phyloP scores from a whole-genome alignment of 1,140 invertebrate genomes.

The Drosophila subobscura region DNA sequence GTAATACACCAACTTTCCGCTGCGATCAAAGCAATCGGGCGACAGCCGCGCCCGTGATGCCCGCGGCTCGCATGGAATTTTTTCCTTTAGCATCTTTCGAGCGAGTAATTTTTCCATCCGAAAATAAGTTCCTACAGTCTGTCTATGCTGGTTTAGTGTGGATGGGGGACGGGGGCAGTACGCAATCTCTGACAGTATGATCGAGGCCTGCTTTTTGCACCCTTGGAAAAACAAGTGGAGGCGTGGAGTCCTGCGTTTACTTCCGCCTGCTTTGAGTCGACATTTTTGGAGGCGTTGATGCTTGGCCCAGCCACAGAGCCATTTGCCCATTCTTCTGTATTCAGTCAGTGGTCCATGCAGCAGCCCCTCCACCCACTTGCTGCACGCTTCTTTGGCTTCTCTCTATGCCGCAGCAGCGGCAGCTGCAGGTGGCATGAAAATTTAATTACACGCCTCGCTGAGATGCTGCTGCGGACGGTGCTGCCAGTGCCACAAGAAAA shows the following conservation, averaged over 20 bases:
- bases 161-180: too few relatives aligned
- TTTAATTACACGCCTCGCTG: conserved; percentile 62
- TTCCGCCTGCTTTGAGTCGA: conserved; percentile 45
- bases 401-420: conserved; percentile 3
- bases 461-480: conserved; percentile 4
- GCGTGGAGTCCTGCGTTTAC: conserved; percentile 34
- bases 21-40: too few relatives aligned
- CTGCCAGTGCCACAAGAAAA: neutral
- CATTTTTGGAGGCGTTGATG: conserved; percentile 49
- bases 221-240: neutral
- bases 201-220: too few relatives aligned
- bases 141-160: too few relatives aligned
- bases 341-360: conserved; percentile 12
- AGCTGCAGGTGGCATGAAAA: conserved; percentile 50
- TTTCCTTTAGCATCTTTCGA: too few relatives aligned
- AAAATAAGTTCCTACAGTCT: too few relatives aligned
- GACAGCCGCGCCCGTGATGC: too few relatives aligned
- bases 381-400: too few relatives aligned
- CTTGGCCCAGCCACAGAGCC: conserved; percentile 32
- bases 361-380: neutral
- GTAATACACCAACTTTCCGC: too few relatives aligned
- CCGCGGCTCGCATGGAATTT: too few relatives aligned
- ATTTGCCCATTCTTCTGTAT: conserved; percentile 29
- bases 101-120: too few relatives aligned
- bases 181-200: too few relatives aligned